Evolutionary conservation across 1,140 invertebrate genomes (phyloP).

Genomic region (Zaprionus ornatus): DNA sequence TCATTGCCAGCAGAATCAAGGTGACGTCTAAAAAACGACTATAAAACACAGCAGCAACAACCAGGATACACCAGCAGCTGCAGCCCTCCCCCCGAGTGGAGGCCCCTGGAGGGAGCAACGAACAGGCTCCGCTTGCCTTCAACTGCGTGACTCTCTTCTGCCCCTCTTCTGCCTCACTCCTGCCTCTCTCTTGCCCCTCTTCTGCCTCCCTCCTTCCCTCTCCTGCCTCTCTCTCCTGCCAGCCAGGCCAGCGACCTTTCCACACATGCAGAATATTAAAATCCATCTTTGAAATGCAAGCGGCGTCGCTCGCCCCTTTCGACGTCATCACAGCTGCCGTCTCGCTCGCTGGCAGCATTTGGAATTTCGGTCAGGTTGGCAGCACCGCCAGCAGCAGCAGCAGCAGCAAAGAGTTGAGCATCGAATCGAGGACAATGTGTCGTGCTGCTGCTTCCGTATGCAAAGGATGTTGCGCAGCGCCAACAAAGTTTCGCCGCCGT

Average conservation of each 20-base stretch:
- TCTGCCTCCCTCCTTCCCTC: too few species aligned
- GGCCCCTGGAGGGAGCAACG: too few species aligned
- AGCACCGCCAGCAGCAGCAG: constrained; percentile 31
- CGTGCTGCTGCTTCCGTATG: constrained; percentile 79
- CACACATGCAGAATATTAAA: constrained; percentile 83
- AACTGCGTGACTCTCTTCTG: too few species aligned
- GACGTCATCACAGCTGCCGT: constrained; percentile 69
- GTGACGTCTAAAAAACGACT: constrained; percentile 60
- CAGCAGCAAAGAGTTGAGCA: constrained; percentile 71
- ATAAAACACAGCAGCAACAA: constrained; percentile 43
- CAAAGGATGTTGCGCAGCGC: constrained; percentile 78
- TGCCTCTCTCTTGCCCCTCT: neutral
- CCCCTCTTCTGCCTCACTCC: neutral
- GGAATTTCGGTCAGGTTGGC: constrained; percentile 79
- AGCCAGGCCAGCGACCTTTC: constrained; percentile 76
- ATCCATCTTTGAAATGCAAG: constrained; percentile 80
- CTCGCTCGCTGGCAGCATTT: constrained; percentile 57
- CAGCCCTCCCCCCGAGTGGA: too few species aligned
- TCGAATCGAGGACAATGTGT: constrained; percentile 81
- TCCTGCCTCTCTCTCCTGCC: neutral
- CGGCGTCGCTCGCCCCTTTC: constrained; percentile 64
- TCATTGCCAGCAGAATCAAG: constrained; percentile 78
- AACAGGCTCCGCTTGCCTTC: too few species aligned
- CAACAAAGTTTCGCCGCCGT: constrained; percentile 75
- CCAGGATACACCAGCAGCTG: constrained; percentile 35